These are phyloP conservation scores for Pammene fasciana DNA, from an alignment of 2,888 invertebrate genomes.

Conservation along the genomic window DNA sequence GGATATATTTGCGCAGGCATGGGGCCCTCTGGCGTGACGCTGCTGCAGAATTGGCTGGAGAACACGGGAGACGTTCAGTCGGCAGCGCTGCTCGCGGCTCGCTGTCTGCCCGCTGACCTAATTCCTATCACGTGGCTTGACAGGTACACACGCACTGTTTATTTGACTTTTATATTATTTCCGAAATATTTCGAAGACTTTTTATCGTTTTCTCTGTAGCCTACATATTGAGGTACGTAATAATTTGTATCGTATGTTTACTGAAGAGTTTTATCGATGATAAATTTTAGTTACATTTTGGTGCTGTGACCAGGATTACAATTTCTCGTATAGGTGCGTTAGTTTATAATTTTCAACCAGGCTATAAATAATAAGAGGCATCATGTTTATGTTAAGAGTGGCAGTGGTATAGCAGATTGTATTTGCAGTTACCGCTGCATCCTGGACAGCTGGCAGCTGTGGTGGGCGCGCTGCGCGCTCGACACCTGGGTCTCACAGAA, in stretches of 20 bases:
- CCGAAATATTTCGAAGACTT: too few relatives aligned
- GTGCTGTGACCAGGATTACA: constrained; percentile 9
- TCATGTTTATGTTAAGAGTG: too few relatives aligned
- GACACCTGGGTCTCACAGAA: constrained; percentile 89
- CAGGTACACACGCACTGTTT: constrained; percentile 64
- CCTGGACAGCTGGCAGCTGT: constrained; percentile 95
- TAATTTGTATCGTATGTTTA: too few relatives aligned
- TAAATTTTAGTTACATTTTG: neutral
- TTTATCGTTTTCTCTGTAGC: too few relatives aligned
- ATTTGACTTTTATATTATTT: too few relatives aligned
- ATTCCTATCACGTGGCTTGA: constrained; percentile 86
- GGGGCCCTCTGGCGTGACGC: constrained; percentile 87
- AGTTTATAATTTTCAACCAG: too few relatives aligned
- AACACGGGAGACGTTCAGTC: constrained; percentile 95
- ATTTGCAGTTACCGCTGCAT: constrained; percentile 89
- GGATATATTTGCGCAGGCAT: constrained; percentile 78
- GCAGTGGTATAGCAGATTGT: neutral
- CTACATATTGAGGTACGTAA: too few relatives aligned
- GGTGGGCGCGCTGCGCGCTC: constrained; percentile 94
- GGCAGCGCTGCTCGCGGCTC: constrained; percentile 89
- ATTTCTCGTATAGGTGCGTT: too few relatives aligned
- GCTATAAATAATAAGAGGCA: too few relatives aligned
- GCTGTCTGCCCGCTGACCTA: constrained; percentile 87
- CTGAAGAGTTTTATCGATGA: too few relatives aligned
- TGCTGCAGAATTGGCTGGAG: constrained; percentile 95